phyloP scores from a whole-genome alignment of 2,113 vertebrate species.

The Propithecus coquereli region DNA sequence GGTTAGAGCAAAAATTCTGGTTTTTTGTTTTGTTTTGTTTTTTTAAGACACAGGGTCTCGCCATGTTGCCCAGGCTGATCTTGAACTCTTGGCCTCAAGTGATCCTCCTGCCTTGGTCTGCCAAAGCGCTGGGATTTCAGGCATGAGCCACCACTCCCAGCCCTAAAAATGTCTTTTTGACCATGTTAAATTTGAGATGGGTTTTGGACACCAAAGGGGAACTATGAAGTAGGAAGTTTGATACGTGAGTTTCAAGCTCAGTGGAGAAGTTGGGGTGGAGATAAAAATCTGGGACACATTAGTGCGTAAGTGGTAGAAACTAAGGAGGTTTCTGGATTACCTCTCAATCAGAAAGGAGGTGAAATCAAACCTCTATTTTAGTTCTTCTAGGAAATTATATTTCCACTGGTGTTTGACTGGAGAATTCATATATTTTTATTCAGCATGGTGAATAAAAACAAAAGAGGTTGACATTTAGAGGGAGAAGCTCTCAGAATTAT shows the following conservation, averaged over 20 bases:
- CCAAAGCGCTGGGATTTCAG: too few species aligned
- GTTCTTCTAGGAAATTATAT: not conserved
- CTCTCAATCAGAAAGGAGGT: not conserved
- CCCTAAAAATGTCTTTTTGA: not conserved
- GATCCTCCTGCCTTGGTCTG: not conserved
- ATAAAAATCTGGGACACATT: not conserved
- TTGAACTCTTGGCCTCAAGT: not conserved
- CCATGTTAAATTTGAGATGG: not conserved
- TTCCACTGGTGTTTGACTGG: not conserved
- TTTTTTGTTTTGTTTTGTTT: not conserved
- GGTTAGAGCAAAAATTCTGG: not conserved
- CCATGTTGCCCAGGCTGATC: not conserved
- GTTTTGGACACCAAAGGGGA: not conserved
- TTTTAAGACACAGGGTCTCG: not conserved
- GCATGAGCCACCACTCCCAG: too few species aligned
- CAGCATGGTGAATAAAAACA: not conserved
- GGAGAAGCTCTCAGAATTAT: not conserved
- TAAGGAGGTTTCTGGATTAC: conserved; percentile 43
- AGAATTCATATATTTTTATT: not conserved
- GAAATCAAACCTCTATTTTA: not conserved
- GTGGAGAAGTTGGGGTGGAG: not conserved
- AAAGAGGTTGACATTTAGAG: not conserved
- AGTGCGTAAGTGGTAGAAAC: not conserved
- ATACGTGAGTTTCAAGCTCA: not conserved
- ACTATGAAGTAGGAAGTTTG: not conserved